Base-by-base conservation (phyloP, 64 coral and sea anemone species). In the Montipora sp. region DNA sequence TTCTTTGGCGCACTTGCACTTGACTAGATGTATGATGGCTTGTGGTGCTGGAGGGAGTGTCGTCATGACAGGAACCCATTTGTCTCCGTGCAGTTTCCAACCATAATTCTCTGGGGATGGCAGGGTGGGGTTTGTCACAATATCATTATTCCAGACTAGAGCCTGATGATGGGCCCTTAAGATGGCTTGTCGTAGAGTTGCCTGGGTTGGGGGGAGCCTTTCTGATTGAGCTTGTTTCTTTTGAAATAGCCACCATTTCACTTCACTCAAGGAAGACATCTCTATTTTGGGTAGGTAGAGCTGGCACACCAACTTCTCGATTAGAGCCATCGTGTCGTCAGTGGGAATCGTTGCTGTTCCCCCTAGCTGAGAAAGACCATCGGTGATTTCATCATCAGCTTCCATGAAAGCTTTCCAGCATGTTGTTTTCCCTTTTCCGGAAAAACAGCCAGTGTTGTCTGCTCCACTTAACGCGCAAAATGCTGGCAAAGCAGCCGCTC, bases 221-320 rank as follows among this genome's bases (percentile, higher is more conserved):
- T 75, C 81, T 47, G 50, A 59, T n/a, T 88, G 68, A 36, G 86
- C 70, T 88, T 88, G 27, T 88, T 88, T 71, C 70, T 73, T 84
- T 18, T 20, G 48, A 51, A 88, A 75, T 12, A 88, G 70, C 44
- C 47, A 76, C 86, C 68, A 88, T 75, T 69, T 75, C 27, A 88
- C 61, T 12, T 88, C 86, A 4, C 19, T 63, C 50, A 88, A 70
- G 5, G 18, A 72, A 24, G n/a, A 18, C 70, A 88, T 75, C 21
- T 27, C 45, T 53, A 72, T 88, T 19, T 88, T 88, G 20, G 86
- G 70, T n/a, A 53, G 63, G 69, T 88, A 88, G 18, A 75, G 70
- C 44, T 88, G 67, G 47, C 86, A 88, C 51, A 88, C 70, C 43
- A 88, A 76, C 14, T 71, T 88, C 53, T 88, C 86, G 18, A 88